These are phyloP conservation scores for Alcedo atthis DNA, from an alignment of 2,797 vertebrate genomes.

Conservation along the genomic window DNA sequence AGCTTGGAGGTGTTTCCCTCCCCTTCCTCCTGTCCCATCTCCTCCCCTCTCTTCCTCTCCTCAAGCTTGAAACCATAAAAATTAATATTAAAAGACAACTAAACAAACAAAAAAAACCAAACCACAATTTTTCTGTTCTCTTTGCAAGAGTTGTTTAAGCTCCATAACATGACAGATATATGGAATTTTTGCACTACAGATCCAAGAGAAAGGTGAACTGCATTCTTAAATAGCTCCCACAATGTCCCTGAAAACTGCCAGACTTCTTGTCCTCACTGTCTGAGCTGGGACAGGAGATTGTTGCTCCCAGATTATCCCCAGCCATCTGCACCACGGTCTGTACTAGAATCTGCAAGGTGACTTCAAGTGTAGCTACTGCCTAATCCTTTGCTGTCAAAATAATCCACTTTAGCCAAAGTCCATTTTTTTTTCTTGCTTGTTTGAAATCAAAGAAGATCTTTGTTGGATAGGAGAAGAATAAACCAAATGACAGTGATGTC, in stretches of 20 bases:
- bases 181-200: neutral
- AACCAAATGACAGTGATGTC: neutral
- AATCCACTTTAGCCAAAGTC: neutral
- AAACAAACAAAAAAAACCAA: neutral
- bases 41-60: neutral
- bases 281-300: neutral
- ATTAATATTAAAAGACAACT: neutral
- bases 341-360: neutral
- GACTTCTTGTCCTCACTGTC: neutral
- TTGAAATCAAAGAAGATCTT: neutral
- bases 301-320: neutral
- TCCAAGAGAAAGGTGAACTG: neutral
- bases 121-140: neutral
- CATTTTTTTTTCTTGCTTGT: neutral
- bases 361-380: neutral
- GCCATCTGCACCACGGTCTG: accelerated
- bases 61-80: neutral
- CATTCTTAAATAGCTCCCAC: neutral
- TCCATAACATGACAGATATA: neutral
- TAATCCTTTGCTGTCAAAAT: neutral
- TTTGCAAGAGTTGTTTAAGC: neutral
- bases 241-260: neutral
- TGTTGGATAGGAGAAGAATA: neutral
- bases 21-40: neutral
- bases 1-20: neutral